Evolutionary conservation across 2,888 invertebrate species (phyloP).

Genomic region (Tethea ocularis): DNA sequence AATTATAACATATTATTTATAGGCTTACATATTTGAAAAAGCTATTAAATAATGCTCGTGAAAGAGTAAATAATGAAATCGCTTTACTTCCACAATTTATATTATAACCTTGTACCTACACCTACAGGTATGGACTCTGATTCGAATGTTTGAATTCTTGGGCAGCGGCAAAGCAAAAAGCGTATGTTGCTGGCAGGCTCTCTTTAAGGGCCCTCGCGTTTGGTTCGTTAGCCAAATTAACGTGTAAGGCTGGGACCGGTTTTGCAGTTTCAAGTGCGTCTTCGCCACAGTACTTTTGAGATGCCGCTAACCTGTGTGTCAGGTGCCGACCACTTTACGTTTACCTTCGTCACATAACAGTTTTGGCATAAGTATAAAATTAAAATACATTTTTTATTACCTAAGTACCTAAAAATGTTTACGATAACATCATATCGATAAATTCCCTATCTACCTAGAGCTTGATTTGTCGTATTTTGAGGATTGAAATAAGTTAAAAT

Average conservation of each 20-base stretch:
- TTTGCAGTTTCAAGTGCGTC: slow-evolving; percentile 43
- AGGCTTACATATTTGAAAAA: background rate
- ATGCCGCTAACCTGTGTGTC: slow-evolving; percentile 29
- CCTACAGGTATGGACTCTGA: slow-evolving; percentile 19
- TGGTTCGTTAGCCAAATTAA: slow-evolving; percentile 78
- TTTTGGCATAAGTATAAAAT: slow-evolving; percentile 10
- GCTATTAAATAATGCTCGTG: background rate
- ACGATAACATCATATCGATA: too few species aligned
- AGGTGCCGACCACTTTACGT: slow-evolving; percentile 15
- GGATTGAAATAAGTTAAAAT: too few species aligned
- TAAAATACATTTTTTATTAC: background rate
- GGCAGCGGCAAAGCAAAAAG: slow-evolving; percentile 58
- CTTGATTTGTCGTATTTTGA: too few species aligned
- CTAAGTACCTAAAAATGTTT: background rate
- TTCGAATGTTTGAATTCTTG: slow-evolving; percentile 46
- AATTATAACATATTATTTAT: too few species aligned
- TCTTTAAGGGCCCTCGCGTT: slow-evolving; percentile 57
- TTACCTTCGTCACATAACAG: slow-evolving; percentile 23
- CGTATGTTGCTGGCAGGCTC: slow-evolving; percentile 51
- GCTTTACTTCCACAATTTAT: background rate
- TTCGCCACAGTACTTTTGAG: slow-evolving; percentile 46
- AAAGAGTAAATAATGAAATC: background rate
- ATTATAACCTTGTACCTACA: slow-evolving; percentile 13
- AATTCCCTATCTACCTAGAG: too few species aligned
- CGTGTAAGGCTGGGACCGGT: slow-evolving; percentile 55